Percentiles rank a stretch among this genome's conserved stretches.
Evolutionary conservation across 2,113 vertebrate genomes (phyloP).

Genomic region (Formicarius rufipectus): DNA sequence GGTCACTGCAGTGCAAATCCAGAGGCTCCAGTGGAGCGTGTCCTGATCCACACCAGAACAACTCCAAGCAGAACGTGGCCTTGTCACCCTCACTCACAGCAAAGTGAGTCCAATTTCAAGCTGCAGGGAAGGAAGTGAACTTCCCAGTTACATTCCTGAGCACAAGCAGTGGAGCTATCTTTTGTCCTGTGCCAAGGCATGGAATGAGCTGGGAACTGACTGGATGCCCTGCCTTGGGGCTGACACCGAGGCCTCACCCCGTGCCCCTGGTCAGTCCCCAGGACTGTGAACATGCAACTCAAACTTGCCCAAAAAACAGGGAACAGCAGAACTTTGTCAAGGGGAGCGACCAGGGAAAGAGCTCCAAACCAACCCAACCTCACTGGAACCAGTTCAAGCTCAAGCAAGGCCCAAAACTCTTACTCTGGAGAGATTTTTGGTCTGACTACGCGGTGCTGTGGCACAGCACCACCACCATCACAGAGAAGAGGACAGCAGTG

Average conservation of each 20-base stretch:
- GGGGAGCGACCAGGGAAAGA: background rate
- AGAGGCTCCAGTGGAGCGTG: accelerated
- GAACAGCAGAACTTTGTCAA: background rate
- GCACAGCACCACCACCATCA: background rate
- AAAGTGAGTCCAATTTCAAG: background rate
- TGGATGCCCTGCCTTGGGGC: background rate
- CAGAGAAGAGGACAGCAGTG: background rate
- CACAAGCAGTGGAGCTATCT: background rate
- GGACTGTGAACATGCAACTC: background rate
- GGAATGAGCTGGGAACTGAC: background rate
- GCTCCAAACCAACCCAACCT: background rate
- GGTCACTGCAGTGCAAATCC: background rate
- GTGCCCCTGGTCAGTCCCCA: background rate
- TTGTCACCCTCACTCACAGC: too few relatives aligned
- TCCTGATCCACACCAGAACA: background rate
- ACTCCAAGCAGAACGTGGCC: background rate
- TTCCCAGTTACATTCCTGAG: background rate
- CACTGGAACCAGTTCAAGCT: background rate
- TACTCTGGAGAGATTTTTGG: background rate
- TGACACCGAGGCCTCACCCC: background rate
- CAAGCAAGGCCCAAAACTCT: background rate
- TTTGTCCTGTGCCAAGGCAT: background rate
- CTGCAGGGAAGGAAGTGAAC: background rate
- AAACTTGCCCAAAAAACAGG: background rate
- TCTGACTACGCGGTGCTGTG: background rate